Base-by-base conservation (phyloP, 92 coral and sea anemone genomes). In the Zoanthus sansibaricus region DNA sequence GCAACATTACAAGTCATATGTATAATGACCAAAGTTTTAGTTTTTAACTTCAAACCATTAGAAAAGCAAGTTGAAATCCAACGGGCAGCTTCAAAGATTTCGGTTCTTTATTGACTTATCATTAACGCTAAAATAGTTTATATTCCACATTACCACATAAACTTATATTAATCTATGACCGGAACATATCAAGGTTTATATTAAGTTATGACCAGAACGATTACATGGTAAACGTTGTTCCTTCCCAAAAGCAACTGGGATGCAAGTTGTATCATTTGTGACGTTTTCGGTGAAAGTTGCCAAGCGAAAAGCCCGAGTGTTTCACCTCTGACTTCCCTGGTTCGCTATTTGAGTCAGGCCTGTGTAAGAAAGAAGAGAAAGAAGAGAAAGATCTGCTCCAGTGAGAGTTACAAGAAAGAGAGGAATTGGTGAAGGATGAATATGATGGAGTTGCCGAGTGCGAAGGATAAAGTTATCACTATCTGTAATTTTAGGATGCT, bases 211-310 rank as follows among this genome's bases (percentile, higher is more conserved):
- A 47, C 68, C 15, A 10, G 71, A 49, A 77, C 5, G 55, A 69
- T 48, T 66, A 11, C 9, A 51, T 31, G 52, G 71, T 14, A 47
- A 58, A 56, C 31, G 14, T 13, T 58, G 21, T 7, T 21, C 42
- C 47, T 58, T 58, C 32, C 83, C 83, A 42, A 33, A 14, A 59
- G 21, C 18, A 71, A 44, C 74, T 66, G 82, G 82, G 66, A 61
- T 13, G 45, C 70, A 66, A 12, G 75, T 21, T 80, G 62, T 16
- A 21, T 80, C 85, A 80, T 47, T 80, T 45, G 47, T 62, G 75
- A 25, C 73, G 75, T 80, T 80, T 80, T 45, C 85, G 85, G 44
- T 68, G 85, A 66, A 80, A 80, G 85, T 75, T 80, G 30, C 85
- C 85, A 80, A 80, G 85, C 18, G 84, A 79, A 62, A 80, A 67